Base-by-base conservation (phyloP, 2,113 vertebrate genomes). In the Dunckerocampus dactyliophorus region DNA sequence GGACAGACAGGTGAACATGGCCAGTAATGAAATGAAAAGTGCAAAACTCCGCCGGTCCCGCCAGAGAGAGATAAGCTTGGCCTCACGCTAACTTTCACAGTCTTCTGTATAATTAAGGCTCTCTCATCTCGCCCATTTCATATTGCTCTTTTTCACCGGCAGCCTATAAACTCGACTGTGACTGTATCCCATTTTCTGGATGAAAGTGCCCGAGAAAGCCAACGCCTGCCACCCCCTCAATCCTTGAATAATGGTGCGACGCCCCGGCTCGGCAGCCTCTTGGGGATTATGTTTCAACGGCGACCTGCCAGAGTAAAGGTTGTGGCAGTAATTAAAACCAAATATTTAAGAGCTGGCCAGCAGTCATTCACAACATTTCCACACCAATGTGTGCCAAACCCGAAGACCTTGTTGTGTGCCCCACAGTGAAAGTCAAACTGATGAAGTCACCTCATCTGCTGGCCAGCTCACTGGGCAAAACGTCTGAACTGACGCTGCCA, bases 321-420 rank as follows among this genome's bases (percentile, higher is more conserved):
- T 88, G 82, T 79, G 82, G 84, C 85, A 85, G 86, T 91, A 91
- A 90, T 91, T 91, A 90, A 90, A 90, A 85, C 85, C 87, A 90
- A 91, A 91, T 90, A 90, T 87, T 89, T 89, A 89, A 89, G 81
- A 86, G 74, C 66, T 80, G 81, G 69, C 83, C 63, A 58, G 63
- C 72, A 69, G 71, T 85, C 79, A 37, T 16, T 71, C 50, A 51
- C 71, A 86, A 88, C 86, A 79, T 84, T 88, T 89, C 79, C 74
- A 87, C 83, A 88, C 88, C 85, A 89, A 83, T 83, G 69, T 57
- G 46, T 72, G 76, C 80, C 72, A 85, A 84, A 67, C 71, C 75
- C 64, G 63, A 69, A 63, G 84, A 79, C 79, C 79, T 68, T 60
- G 82, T 82, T 79, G 83, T 74, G 64, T 66, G 76, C 65, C 70